phyloP scores from a whole-genome alignment of 2,888 invertebrate genomes.

The Heliconius hortense region DNA sequence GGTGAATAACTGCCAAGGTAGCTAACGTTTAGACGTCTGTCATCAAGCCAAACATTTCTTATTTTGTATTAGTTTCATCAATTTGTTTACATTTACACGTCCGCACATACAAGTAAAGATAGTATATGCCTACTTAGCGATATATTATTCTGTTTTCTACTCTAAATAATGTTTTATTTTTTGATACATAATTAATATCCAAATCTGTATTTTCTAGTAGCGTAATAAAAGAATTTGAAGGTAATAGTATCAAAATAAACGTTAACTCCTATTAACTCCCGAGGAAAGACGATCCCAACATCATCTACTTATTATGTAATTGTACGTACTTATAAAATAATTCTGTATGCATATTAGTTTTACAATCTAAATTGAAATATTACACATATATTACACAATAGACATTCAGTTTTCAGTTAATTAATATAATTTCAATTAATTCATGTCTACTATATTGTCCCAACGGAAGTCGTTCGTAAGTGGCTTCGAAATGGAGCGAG shows the following conservation, averaged over 20 bases:
- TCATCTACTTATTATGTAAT: conserved; percentile 10
- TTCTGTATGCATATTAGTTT: not conserved
- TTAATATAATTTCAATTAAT: too few species aligned
- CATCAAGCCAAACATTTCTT: conserved; percentile 9
- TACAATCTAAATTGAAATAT: not conserved
- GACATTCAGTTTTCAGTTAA: not conserved
- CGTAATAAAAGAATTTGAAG: not conserved
- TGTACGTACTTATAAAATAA: too few species aligned
- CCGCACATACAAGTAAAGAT: not conserved
- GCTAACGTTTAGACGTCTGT: conserved; percentile 6
- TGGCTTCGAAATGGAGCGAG: too few species aligned
- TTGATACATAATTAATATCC: not conserved
- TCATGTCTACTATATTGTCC: too few species aligned
- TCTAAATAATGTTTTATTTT: too few species aligned
- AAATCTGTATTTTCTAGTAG: not conserved
- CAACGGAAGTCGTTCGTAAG: too few species aligned
- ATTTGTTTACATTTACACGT: not conserved
- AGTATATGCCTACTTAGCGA: too few species aligned
- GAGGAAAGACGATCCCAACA: not conserved
- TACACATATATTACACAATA: too few species aligned
- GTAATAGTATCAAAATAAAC: conserved; percentile 1
- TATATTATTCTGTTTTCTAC: too few species aligned
- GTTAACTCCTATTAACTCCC: not conserved
- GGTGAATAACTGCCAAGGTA: conserved; percentile 16
- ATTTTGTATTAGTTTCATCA: not conserved